phyloP scores from a whole-genome alignment of 2,888 invertebrate genomes.

The Acronicta leporina region DNA sequence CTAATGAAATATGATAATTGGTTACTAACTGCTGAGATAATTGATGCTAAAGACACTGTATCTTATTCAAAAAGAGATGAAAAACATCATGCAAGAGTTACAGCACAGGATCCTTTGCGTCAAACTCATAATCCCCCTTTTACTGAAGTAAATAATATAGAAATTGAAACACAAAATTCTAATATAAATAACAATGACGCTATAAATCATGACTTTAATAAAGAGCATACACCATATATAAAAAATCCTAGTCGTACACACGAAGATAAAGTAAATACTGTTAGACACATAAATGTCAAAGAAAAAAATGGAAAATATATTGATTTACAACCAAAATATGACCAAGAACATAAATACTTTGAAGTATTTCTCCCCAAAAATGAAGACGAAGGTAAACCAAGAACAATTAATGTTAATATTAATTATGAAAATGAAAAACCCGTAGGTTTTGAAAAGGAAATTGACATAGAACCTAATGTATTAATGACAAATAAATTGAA shows the following conservation, averaged over 20 bases:
- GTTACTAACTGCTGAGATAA: constrained; percentile 25
- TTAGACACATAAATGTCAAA: neutral
- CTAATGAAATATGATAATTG: constrained; percentile 45
- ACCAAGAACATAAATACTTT: constrained; percentile 18
- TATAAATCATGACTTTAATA: neutral
- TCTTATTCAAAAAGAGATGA: too few species aligned
- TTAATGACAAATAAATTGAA: constrained; percentile 27
- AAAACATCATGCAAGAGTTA: neutral
- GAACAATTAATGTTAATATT: constrained; percentile 32
- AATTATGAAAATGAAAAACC: constrained; percentile 20
- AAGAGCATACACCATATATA: neutral
- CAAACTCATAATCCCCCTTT: neutral
- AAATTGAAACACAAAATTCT: too few species aligned
- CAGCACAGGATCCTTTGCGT: neutral
- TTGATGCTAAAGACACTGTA: neutral
- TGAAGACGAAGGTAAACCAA: constrained; percentile 9
- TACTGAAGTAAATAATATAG: neutral
- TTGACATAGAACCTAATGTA: constrained; percentile 7
- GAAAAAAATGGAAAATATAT: constrained; percentile 4
- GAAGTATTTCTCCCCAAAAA: constrained; percentile 30
- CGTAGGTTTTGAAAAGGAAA: constrained; percentile 10
- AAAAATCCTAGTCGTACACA: neutral
- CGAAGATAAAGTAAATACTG: neutral
- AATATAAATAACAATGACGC: neutral
- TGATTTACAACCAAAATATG: constrained; percentile 3